These are phyloP conservation scores for Acridotheres tristis DNA, from an alignment of 2,797 vertebrate genomes.

Conservation along the genomic window DNA sequence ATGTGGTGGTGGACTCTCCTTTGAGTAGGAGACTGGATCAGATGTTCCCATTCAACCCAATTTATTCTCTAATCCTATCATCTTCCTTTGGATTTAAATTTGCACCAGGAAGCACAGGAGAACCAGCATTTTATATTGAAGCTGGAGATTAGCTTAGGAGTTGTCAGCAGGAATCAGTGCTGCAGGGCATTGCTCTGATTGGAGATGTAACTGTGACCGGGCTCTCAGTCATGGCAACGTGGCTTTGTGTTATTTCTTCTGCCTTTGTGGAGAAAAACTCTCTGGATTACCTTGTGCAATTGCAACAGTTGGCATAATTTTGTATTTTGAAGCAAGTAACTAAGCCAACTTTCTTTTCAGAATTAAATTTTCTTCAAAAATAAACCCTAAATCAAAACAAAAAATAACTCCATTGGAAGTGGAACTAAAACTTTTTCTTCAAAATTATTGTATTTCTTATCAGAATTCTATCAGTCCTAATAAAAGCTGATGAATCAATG, in stretches of 20 bases:
- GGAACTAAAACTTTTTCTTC: background rate
- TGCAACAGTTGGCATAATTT: background rate
- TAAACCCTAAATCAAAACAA: background rate
- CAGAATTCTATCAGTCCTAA: background rate
- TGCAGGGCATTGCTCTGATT: fast-evolving
- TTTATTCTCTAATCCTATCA: background rate
- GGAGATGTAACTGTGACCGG: fast-evolving
- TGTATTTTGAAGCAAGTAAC: background rate
- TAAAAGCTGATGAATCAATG: background rate
- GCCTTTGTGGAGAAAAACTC: background rate
- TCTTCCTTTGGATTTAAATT: background rate
- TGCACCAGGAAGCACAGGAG: background rate
- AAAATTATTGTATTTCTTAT: background rate
- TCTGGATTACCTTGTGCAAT: background rate
- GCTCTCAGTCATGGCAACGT: fast-evolving
- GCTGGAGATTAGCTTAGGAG: background rate
- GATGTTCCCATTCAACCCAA: background rate
- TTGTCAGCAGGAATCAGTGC: background rate
- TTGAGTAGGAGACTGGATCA: background rate
- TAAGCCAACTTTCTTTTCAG: background rate
- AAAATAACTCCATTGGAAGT: background rate
- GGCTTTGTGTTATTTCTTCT: background rate
- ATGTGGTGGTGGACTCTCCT: fast-evolving
- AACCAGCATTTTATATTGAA: background rate
- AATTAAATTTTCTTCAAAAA: background rate